Evolutionary conservation across 1,140 invertebrate genomes (phyloP).

Genomic region (Zaprionus tsacasi): DNA sequence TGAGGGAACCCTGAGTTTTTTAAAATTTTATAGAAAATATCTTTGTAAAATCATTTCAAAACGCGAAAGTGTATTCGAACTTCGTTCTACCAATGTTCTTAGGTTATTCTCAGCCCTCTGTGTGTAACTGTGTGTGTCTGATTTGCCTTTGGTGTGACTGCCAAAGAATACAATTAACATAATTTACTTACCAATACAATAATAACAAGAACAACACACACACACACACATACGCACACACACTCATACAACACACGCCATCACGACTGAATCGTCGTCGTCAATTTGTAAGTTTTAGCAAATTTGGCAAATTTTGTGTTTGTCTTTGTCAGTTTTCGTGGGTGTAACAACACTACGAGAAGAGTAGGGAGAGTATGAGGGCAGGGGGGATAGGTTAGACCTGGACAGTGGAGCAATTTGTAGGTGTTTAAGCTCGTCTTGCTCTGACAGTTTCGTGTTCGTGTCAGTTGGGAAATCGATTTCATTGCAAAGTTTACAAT

Average conservation of each 20-base stretch:
- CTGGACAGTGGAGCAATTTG: conserved; percentile 28
- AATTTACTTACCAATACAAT: conserved; percentile 73
- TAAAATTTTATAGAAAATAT: too few species aligned
- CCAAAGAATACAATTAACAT: conserved; percentile 79
- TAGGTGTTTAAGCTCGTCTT: conserved; percentile 40
- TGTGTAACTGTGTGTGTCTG: conserved; percentile 5
- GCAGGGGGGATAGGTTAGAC: conserved; percentile 9
- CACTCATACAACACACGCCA: conserved; percentile 18
- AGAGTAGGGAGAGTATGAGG: neutral
- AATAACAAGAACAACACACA: conserved; percentile 20
- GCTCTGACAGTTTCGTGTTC: conserved; percentile 21
- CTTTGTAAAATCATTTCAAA: too few species aligned
- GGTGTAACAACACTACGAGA: neutral
- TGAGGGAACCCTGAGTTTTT: too few species aligned
- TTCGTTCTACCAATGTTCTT: neutral
- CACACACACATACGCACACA: neutral
- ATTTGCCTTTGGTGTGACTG: conserved; percentile 56
- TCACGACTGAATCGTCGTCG: conserved; percentile 57
- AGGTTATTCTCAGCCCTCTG: neutral
- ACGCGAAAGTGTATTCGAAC: neutral
- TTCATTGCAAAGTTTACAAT: conserved; percentile 32
- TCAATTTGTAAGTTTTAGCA: conserved; percentile 68
- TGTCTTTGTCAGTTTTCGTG: conserved; percentile 21
- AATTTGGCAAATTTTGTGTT: conserved; percentile 71
- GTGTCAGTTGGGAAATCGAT: conserved; percentile 63